Percentiles rank a stretch among this genome's conserved stretches.
These are phyloP conservation scores for Caenorhabditis afra DNA, from an alignment of 2,888 invertebrate genomes.

Conservation along the genomic window DNA sequence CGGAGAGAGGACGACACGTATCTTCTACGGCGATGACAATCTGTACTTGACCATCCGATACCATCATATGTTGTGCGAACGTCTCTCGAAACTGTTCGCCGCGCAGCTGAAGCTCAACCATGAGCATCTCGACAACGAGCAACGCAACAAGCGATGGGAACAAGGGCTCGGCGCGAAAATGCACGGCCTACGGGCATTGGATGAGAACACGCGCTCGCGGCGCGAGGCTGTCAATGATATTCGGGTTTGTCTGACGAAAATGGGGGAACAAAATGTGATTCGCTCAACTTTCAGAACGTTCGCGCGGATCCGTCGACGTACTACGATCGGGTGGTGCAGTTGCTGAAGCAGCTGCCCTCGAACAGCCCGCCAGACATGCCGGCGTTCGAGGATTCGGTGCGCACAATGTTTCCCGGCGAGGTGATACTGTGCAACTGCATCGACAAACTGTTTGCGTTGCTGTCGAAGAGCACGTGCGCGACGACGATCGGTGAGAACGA, in stretches of 20 bases:
- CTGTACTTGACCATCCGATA: slow-evolving; percentile 97
- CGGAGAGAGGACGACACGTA: slow-evolving; percentile 51
- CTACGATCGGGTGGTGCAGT: slow-evolving; percentile 22
- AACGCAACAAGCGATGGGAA: slow-evolving; percentile 11
- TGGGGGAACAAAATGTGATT: too few relatives aligned
- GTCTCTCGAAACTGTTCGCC: slow-evolving; percentile 87
- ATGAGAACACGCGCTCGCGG: slow-evolving; percentile 2
- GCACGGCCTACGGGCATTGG: slow-evolving; percentile 6
- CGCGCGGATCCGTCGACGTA: slow-evolving; percentile 17
- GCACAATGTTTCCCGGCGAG: slow-evolving; percentile 42
- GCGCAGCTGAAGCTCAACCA: slow-evolving; percentile 13
- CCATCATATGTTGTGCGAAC: slow-evolving; percentile 93
- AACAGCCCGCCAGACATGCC: slow-evolving; percentile 20
- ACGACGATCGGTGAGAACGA: slow-evolving; percentile 90
- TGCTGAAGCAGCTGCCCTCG: slow-evolving; percentile 21
- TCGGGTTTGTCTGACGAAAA: background rate
- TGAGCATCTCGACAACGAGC: slow-evolving; percentile 20
- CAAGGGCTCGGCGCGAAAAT: slow-evolving; percentile 19
- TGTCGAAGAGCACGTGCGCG: slow-evolving; percentile 91
- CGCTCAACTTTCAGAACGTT: slow-evolving; percentile 25
- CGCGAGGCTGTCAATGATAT: slow-evolving; percentile 40
- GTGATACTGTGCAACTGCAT: slow-evolving; percentile 90
- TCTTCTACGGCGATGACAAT: slow-evolving; percentile 94
- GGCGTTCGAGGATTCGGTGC: slow-evolving; percentile 43
- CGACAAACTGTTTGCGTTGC: slow-evolving; percentile 91